Evolutionary conservation across 2,888 invertebrate species (phyloP).

Genomic region (Pyrgus malvae): DNA sequence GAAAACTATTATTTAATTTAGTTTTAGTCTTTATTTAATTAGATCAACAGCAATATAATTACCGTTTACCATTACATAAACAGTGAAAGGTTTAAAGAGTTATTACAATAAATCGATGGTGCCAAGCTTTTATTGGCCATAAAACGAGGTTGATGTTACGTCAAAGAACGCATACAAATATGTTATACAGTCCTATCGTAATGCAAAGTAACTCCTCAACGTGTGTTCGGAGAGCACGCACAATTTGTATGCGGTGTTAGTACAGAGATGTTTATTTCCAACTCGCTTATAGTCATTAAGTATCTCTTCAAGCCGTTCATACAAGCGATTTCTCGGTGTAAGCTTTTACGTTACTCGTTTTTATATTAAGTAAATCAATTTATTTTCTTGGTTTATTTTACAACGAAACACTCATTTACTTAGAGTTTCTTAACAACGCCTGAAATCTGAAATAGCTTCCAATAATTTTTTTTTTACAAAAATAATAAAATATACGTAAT

Average conservation of each 20-base stretch:
- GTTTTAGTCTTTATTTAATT: no score
- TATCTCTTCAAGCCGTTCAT: no score
- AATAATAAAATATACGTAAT: no score
- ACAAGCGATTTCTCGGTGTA: no score
- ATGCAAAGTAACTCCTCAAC: constrained; percentile 43
- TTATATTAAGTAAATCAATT: no score
- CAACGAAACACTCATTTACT: no score
- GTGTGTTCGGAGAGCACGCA: constrained; percentile 43
- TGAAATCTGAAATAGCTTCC: no score
- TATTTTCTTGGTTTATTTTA: no score
- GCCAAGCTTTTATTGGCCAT: constrained; percentile 19
- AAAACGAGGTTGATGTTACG: constrained; percentile 20
- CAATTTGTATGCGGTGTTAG: constrained; percentile 66
- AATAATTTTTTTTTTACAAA: no score
- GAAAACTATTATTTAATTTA: no score
- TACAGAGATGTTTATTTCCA: constrained; percentile 58
- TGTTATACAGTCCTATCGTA: constrained; percentile 38
- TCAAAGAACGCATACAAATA: constrained; percentile 14
- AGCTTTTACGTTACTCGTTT: no score
- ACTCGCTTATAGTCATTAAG: constrained; percentile 46
- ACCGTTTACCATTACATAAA: constrained; percentile 7
- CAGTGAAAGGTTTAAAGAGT: constrained; percentile 13
- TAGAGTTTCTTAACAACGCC: no score
- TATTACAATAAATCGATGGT: constrained; percentile 12
- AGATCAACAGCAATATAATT: background rate